Conservation (phyloP, 2,888 invertebrate species). For the Dynastes hyllus region DNA sequence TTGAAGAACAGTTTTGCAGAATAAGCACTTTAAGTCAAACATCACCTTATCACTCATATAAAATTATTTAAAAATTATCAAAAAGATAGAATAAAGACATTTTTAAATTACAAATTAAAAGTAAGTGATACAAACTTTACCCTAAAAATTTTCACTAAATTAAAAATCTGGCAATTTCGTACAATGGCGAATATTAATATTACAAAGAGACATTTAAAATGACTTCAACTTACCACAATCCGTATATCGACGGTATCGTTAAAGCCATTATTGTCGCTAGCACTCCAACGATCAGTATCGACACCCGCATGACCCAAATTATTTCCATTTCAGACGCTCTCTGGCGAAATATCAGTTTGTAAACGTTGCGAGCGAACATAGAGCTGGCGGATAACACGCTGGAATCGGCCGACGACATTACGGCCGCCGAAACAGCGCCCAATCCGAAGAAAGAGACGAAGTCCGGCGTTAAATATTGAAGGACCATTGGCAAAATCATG, state of each 20-base stretch:
- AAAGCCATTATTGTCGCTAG: constrained; percentile 97
- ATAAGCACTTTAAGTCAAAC: no score
- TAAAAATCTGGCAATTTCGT: no score
- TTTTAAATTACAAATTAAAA: no score
- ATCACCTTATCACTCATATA: no score
- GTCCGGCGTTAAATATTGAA: constrained; percentile 96
- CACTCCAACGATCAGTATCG: constrained; percentile 93
- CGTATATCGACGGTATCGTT: constrained; percentile 98
- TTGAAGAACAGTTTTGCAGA: no score
- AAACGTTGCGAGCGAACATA: constrained; percentile 99
- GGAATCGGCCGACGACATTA: constrained; percentile 99
- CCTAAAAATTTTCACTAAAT: no score
- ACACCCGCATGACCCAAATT: constrained; percentile 94
- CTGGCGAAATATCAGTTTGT: constrained; percentile 97
- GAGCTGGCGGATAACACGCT: constrained; percentile 98
- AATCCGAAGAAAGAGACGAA: constrained; percentile 98
- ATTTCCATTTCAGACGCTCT: constrained; percentile 98
- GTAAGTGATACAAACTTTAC: no score
- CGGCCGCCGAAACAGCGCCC: constrained; percentile 98
- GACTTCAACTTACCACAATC: constrained; percentile 83
- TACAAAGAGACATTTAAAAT: no score
- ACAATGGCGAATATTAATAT: no score
- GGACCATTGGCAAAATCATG: constrained; percentile 97
- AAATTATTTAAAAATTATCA: no score
- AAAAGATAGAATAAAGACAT: no score